Evolutionary conservation across 1,140 invertebrate species (phyloP).

Genomic region (Gryllus bimaculatus): DNA sequence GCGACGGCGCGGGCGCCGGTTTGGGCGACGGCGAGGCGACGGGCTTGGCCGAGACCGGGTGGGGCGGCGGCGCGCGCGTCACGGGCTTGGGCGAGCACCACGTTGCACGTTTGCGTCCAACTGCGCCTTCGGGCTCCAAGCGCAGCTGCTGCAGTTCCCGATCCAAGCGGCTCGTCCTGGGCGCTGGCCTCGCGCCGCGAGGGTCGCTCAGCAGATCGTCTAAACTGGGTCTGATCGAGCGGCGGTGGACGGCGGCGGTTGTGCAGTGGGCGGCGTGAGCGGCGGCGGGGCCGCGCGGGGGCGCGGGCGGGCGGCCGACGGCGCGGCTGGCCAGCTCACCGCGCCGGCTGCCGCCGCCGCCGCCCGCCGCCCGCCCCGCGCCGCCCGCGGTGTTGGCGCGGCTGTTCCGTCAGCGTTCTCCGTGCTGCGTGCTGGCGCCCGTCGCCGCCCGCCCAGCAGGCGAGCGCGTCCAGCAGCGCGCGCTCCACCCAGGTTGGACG

Average conservation of each 20-base stretch:
- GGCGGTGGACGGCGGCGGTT: slow-evolving; percentile 9
- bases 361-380: too few relatives aligned
- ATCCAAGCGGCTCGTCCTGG: slow-evolving; percentile 23
- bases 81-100: background rate
- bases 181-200: slow-evolving; percentile 24
- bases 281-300: slow-evolving; percentile 13
- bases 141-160: slow-evolving; percentile 23
- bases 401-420: slow-evolving; percentile 26
- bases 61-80: background rate
- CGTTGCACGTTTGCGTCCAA: background rate
- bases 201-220: slow-evolving; percentile 23
- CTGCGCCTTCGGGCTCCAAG: background rate
- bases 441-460: background rate
- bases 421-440: slow-evolving; percentile 24
- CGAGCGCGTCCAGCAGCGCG: slow-evolving; percentile 15
- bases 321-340: too few relatives aligned
- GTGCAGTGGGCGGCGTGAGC: background rate
- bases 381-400: slow-evolving; percentile 18
- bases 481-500: slow-evolving; percentile 26
- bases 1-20: background rate
- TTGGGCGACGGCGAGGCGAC: too few relatives aligned
- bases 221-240: slow-evolving; percentile 18
- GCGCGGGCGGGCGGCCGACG: too few relatives aligned
- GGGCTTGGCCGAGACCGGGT: background rate
- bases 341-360: background rate